These are phyloP conservation scores for Kryptolebias marmoratus DNA, from an alignment of 2,113 vertebrate species.

Conservation along the genomic window DNA sequence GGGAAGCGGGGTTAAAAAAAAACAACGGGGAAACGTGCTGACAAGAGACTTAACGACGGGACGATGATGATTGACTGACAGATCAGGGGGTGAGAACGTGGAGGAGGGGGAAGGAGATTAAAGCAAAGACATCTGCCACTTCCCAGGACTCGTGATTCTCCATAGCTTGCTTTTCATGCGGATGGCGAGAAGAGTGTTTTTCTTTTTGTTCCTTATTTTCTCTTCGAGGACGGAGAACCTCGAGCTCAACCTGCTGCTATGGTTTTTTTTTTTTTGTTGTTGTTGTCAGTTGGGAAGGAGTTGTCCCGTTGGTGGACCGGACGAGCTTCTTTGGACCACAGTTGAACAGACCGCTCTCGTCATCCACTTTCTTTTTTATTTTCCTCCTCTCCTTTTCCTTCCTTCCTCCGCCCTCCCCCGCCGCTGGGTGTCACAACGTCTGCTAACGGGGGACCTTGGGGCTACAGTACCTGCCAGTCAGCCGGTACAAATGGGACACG, in stretches of 20 bases:
- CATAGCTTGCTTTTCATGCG: constrained; percentile 73
- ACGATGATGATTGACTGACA: constrained; percentile 64
- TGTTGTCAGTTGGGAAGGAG: constrained; percentile 55
- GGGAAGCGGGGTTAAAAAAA: constrained; percentile 41
- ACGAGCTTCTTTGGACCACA: constrained; percentile 73
- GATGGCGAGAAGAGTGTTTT: constrained; percentile 54
- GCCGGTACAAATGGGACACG: constrained; percentile 71
- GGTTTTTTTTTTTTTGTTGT: constrained; percentile 47
- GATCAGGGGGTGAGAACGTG: constrained; percentile 31
- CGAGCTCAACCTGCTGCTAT: constrained; percentile 83
- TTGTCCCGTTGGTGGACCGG: constrained; percentile 70
- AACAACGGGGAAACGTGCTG: constrained; percentile 33
- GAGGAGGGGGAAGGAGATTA: constrained; percentile 41
- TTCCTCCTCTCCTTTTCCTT: background rate
- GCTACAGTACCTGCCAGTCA: constrained; percentile 65
- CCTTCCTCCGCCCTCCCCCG: constrained; percentile 56
- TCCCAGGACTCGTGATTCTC: constrained; percentile 77
- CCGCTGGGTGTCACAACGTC: constrained; percentile 55
- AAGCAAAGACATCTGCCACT: constrained; percentile 65
- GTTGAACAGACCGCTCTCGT: constrained; percentile 56
- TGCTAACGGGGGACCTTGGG: constrained; percentile 55
- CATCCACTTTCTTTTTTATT: constrained; percentile 53
- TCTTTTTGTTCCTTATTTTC: constrained; percentile 40
- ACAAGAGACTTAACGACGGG: constrained; percentile 60
- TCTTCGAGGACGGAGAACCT: constrained; percentile 61